Evolutionary conservation across 2,113 vertebrate species (phyloP).

Genomic region (Dinomys branickii): DNA sequence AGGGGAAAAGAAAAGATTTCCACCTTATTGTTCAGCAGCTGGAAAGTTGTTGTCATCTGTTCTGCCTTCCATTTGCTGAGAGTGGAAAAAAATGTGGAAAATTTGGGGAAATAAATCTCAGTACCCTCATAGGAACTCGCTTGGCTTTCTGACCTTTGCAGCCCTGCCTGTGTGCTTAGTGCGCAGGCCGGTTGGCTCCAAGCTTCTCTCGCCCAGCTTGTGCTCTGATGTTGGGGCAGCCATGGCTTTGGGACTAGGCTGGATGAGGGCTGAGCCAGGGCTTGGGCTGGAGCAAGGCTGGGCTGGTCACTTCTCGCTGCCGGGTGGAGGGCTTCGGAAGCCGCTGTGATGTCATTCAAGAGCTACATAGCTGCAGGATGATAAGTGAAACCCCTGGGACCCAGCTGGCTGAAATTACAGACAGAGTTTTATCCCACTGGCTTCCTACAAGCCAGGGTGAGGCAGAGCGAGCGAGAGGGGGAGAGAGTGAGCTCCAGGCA

Average conservation of each 20-base stretch:
- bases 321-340: slow-evolving; percentile 70
- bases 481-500: slow-evolving; percentile 8
- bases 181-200: neutral
- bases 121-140: slow-evolving; percentile 36
- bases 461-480: slow-evolving; percentile 51
- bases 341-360: slow-evolving; percentile 84
- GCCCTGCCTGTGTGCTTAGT: neutral
- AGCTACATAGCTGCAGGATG: slow-evolving; percentile 82
- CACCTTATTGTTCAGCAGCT: slow-evolving; percentile 82
- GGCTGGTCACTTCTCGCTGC: slow-evolving; percentile 24
- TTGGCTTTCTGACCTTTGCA: neutral
- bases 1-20: slow-evolving; percentile 52
- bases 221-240: neutral
- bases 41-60: slow-evolving; percentile 82
- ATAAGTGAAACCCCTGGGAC: slow-evolving; percentile 84
- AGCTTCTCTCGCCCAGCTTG: too few relatives aligned
- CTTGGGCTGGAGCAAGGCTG: neutral
- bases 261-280: neutral
- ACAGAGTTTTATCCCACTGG: slow-evolving; percentile 83
- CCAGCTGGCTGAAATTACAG: slow-evolving; percentile 85
- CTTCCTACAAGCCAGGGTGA: slow-evolving; percentile 82
- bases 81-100: slow-evolving; percentile 79
- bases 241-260: neutral
- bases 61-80: slow-evolving; percentile 80
- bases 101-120: slow-evolving; percentile 76